Conservation (phyloP, 2,797 vertebrate species). For the Ficedula albicollis region DNA sequence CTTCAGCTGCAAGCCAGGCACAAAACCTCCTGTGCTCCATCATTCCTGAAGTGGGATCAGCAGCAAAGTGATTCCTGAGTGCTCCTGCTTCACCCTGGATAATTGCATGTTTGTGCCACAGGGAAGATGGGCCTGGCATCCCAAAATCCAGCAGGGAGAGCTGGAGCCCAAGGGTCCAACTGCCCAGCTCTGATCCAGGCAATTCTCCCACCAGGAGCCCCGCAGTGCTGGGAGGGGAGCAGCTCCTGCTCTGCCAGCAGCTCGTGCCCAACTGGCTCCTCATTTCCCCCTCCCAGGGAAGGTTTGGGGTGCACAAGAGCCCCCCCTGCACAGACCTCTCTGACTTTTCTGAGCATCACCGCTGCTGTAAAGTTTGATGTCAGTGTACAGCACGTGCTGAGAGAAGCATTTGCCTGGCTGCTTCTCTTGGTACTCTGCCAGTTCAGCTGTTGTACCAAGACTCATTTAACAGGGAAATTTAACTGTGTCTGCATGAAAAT, state of each 20-base stretch:
- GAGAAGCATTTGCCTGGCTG: neutral
- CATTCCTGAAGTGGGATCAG: neutral
- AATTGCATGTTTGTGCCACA: rapidly evolving
- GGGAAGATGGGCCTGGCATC: neutral
- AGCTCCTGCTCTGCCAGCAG: neutral
- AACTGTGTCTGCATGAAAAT: neutral
- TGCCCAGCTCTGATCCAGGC: neutral
- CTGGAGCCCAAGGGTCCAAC: neutral
- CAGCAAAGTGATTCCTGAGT: rapidly evolving
- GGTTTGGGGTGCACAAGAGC: neutral
- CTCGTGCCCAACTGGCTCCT: neutral
- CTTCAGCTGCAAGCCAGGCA: neutral
- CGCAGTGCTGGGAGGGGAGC: neutral
- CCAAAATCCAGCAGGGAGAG: neutral
- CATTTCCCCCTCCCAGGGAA: rapidly evolving
- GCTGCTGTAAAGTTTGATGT: neutral
- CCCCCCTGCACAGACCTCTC: neutral
- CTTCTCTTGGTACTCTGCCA: neutral
- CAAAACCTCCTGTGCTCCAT: neutral
- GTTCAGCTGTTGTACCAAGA: neutral
- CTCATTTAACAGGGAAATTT: neutral
- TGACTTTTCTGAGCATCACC: neutral
- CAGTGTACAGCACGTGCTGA: neutral
- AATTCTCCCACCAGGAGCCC: neutral
- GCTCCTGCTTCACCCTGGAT: rapidly evolving